phyloP scores from a whole-genome alignment of 35 echinoderm and acorn worm species.

The Ptychodera flava region DNA sequence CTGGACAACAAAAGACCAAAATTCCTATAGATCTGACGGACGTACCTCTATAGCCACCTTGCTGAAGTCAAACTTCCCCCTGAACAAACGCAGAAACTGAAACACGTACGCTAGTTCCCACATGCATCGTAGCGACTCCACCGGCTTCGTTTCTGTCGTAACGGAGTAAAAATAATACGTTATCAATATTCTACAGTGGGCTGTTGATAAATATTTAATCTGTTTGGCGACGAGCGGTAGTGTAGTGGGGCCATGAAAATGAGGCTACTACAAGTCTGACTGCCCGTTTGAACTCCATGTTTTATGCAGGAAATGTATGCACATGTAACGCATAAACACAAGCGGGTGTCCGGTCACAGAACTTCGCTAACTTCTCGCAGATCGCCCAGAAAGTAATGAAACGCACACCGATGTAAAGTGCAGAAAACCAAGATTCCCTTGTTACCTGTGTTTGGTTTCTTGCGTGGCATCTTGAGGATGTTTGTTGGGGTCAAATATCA shows the following conservation, averaged over 20 bases:
- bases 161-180: background rate
- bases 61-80: background rate
- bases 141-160: background rate
- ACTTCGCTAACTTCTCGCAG: background rate
- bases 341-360: background rate
- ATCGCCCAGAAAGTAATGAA: background rate
- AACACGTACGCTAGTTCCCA: background rate
- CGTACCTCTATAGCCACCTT: background rate
- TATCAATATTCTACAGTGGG: background rate
- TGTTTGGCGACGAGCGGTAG: background rate
- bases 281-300: background rate
- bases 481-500: constrained; percentile 1
- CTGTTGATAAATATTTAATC: background rate
- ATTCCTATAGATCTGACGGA: background rate
- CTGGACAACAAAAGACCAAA: background rate
- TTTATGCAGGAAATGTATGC: background rate
- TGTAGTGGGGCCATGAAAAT: background rate
- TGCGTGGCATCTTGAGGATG: background rate
- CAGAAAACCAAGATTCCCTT: background rate
- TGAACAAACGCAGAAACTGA: background rate
- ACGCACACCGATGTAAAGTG: background rate
- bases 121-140: background rate
- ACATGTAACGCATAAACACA: background rate
- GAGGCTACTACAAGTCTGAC: background rate
- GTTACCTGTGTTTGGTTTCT: background rate